These are phyloP conservation scores for Martes martes DNA, from an alignment of 2,113 vertebrate species.

Conservation along the genomic window DNA sequence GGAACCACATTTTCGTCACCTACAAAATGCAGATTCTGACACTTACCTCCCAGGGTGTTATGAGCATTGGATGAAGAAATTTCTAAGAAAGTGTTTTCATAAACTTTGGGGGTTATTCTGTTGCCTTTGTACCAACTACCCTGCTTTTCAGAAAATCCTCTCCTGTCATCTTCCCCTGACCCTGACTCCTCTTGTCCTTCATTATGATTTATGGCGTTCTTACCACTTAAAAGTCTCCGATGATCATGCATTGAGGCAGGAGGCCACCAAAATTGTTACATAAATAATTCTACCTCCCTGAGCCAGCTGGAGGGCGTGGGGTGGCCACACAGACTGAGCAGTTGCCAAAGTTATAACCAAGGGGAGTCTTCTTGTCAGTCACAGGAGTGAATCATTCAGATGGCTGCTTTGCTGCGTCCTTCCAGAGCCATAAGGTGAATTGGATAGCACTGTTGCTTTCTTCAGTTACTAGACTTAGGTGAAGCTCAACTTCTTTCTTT, in stretches of 20 bases:
- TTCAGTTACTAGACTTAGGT: not conserved
- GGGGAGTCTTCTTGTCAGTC: slow-evolving; percentile 42
- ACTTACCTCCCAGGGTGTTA: not conserved
- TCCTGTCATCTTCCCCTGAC: not conserved
- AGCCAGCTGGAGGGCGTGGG: not conserved
- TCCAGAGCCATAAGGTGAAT: slow-evolving; percentile 21
- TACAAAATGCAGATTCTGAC: not conserved
- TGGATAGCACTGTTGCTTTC: slow-evolving; percentile 12
- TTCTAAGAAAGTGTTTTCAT: not conserved
- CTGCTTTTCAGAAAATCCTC: not conserved
- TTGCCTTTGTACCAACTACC: not conserved
- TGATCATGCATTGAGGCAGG: slow-evolving; percentile 46
- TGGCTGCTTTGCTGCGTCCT: slow-evolving; percentile 19
- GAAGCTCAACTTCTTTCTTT: not conserved
- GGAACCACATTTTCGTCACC: not conserved
- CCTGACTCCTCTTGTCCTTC: slow-evolving; percentile 18
- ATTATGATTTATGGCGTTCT: slow-evolving; percentile 54
- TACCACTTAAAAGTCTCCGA: slow-evolving; percentile 38
- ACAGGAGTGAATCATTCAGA: slow-evolving; percentile 21
- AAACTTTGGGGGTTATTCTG: not conserved
- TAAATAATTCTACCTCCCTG: slow-evolving; percentile 45
- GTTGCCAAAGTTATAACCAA: slow-evolving; percentile 14
- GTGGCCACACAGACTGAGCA: slow-evolving; percentile 22
- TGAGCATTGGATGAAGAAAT: not conserved
- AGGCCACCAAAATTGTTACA: slow-evolving; percentile 55